A percentile compares a stretch with the other conserved stretches of the same genome.
phyloP scores from a whole-genome alignment of 2,113 vertebrate genomes.

The Takifugu bimaculatus region DNA sequence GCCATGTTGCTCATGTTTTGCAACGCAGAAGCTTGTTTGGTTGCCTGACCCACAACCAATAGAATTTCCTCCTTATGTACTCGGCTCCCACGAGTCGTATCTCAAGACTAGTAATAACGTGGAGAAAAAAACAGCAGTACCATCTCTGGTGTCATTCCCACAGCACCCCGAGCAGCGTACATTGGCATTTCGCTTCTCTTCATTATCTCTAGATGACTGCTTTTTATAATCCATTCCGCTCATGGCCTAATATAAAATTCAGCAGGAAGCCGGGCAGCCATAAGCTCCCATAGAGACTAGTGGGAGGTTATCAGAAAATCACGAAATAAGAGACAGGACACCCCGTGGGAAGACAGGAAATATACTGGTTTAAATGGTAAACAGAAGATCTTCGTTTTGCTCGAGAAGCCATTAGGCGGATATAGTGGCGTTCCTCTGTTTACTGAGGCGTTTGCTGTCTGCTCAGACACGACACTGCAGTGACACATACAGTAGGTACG shows the following conservation, averaged over 20 bases:
- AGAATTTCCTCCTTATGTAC: conserved; percentile 16
- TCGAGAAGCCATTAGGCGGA: conserved; percentile 23
- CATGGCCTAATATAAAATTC: conserved; percentile 66
- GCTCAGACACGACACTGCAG: conserved; percentile 19
- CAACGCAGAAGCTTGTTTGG: conserved; percentile 22
- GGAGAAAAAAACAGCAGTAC: conserved; percentile 51
- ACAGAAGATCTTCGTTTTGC: conserved; percentile 38
- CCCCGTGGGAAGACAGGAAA: conserved; percentile 54
- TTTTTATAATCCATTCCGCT: conserved; percentile 63
- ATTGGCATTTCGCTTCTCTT: conserved; percentile 71
- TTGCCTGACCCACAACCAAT: conserved; percentile 34
- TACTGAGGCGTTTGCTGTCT: conserved; percentile 11
- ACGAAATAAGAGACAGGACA: conserved; percentile 64
- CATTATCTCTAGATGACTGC: conserved; percentile 75
- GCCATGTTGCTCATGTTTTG: conserved; percentile 15
- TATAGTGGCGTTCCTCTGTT: conserved; percentile 16
- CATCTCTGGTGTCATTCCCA: conserved; percentile 55
- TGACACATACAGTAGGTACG: not conserved
- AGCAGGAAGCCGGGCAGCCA: conserved; percentile 54
- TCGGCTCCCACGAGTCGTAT: conserved; percentile 26
- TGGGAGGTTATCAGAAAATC: conserved; percentile 71
- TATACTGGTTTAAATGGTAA: conserved; percentile 57
- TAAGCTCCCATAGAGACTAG: conserved; percentile 53
- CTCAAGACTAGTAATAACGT: conserved; percentile 42
- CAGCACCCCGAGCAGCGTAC: conserved; percentile 49